phyloP scores from a whole-genome alignment of 2,113 vertebrate genomes.

The Pachypanchax playfairii region DNA sequence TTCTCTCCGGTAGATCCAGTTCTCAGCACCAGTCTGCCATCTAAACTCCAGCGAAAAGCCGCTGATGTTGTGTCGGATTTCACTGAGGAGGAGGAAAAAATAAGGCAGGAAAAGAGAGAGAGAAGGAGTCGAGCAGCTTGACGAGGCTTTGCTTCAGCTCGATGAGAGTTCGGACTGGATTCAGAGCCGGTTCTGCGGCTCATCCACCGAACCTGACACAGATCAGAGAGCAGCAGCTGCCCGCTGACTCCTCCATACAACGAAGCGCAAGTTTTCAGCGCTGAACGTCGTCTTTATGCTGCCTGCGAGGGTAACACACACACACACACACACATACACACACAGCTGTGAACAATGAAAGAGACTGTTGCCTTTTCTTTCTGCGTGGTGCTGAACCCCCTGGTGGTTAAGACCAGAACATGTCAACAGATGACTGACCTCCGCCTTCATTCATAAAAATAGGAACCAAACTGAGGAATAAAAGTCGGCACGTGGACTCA shows the following conservation, averaged over 20 bases:
- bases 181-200: slow-evolving; percentile 30
- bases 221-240: slow-evolving; percentile 27
- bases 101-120: not conserved
- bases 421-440: slow-evolving; percentile 37
- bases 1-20: no score
- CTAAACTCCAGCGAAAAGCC: slow-evolving; percentile 16
- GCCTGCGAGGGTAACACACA: slow-evolving; percentile 18
- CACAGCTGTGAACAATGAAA: slow-evolving; percentile 3
- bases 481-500: not conserved
- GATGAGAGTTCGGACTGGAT: no score
- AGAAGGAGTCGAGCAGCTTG: slow-evolving; percentile 7
- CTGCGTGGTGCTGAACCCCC: slow-evolving; percentile 55
- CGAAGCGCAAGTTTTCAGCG: slow-evolving; percentile 50
- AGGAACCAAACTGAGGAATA: slow-evolving; percentile 30
- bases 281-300: slow-evolving; percentile 68
- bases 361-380: slow-evolving; percentile 20
- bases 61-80: slow-evolving; percentile 45
- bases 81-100: slow-evolving; percentile 31
- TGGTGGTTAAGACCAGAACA: slow-evolving; percentile 42
- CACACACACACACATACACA: slow-evolving; percentile 4
- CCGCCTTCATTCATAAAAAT: slow-evolving; percentile 80
- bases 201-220: slow-evolving; percentile 11
- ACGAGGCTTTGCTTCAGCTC: no score
- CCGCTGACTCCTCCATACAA: slow-evolving; percentile 44
- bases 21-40: no score